Evolutionary conservation across 2,888 invertebrate genomes (phyloP).

Genomic region (Archips crataeganus): DNA sequence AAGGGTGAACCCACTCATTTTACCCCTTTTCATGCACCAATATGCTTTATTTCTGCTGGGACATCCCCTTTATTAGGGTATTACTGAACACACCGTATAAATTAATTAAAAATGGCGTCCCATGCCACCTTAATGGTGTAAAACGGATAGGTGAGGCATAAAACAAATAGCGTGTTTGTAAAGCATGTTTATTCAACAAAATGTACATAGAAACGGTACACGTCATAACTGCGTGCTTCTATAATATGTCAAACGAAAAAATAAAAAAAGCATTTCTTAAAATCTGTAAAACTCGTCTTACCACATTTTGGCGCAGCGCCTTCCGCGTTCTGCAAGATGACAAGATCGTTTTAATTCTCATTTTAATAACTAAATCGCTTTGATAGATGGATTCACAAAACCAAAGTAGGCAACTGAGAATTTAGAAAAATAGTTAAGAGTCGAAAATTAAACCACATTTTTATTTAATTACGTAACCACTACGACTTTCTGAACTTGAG

Average conservation of each 20-base stretch:
- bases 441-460: neutral
- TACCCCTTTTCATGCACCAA: conserved; percentile 21
- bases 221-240: conserved; percentile 56
- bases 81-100: conserved; percentile 20
- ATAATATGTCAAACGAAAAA: conserved; percentile 37
- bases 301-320: conserved; percentile 49
- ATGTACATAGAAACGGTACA: conserved; percentile 64
- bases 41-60: conserved; percentile 38
- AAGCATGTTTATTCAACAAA: conserved; percentile 71
- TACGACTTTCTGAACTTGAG: neutral
- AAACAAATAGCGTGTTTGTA: conserved; percentile 69
- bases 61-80: conserved; percentile 28
- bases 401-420: neutral
- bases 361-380: neutral
- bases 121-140: conserved; percentile 46
- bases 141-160: conserved; percentile 65
- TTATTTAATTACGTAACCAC: neutral
- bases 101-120: conserved; percentile 39
- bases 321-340: conserved; percentile 50
- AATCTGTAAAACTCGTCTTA: conserved; percentile 54
- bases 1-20: neutral
- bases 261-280: conserved; percentile 51
- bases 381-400: neutral
- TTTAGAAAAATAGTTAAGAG: neutral
- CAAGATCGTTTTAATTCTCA: conserved; percentile 24